Evolutionary conservation across 2,113 vertebrate species (phyloP).

Genomic region (Lepisosteus oculatus): DNA sequence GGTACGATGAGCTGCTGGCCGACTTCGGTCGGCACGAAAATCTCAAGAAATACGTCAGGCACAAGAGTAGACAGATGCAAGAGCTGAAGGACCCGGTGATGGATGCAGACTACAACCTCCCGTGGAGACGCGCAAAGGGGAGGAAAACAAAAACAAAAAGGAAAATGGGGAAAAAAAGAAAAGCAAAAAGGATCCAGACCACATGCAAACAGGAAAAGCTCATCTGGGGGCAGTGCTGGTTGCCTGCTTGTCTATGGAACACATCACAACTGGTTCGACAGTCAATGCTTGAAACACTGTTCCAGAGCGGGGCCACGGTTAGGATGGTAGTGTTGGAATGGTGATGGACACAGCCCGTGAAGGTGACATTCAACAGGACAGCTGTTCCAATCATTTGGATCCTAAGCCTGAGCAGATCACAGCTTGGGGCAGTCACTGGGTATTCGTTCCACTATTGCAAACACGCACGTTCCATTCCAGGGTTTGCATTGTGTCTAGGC

Average conservation of each 20-base stretch:
- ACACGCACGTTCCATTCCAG: conserved; percentile 22
- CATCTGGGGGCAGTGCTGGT: conserved; percentile 89
- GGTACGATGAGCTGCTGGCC: conserved; percentile 25
- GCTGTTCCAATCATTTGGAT: conserved; percentile 28
- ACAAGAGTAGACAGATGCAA: conserved; percentile 30
- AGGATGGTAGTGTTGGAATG: conserved; percentile 20
- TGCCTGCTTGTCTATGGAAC: conserved; percentile 99
- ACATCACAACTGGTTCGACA: conserved; percentile 74
- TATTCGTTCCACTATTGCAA: background rate
- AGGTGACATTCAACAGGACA: conserved; percentile 16
- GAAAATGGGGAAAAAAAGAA: conserved; percentile 29
- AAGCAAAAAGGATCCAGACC: conserved; percentile 44
- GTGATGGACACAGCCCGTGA: conserved; percentile 23
- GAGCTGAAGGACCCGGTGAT: conserved; percentile 61
- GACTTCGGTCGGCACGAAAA: conserved; percentile 24
- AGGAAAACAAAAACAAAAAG: conserved; percentile 52
- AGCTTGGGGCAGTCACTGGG: conserved; percentile 21
- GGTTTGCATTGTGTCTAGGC: conserved; percentile 9
- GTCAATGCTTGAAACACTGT: conserved; percentile 65
- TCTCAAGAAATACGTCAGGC: conserved; percentile 30
- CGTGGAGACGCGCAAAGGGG: conserved; percentile 34
- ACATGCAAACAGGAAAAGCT: conserved; percentile 57
- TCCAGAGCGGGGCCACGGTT: conserved; percentile 46
- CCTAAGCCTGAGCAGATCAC: conserved; percentile 37
- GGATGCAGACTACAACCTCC: conserved; percentile 47